These are phyloP conservation scores for Pandemis corylana DNA, from an alignment of 2,888 invertebrate genomes.

Conservation along the genomic window DNA sequence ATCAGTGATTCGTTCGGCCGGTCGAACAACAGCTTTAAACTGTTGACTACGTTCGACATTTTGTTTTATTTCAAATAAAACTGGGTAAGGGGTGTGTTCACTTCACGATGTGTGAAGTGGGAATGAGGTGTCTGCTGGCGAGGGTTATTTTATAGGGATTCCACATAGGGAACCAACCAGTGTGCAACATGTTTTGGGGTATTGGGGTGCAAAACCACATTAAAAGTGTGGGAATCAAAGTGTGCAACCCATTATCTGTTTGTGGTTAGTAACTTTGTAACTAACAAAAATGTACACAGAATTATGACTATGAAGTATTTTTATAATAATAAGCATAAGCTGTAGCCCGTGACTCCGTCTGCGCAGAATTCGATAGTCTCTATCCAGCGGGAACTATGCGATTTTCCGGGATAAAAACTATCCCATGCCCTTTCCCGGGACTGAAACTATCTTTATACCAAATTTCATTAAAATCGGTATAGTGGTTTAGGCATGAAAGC, in stretches of 20 bases:
- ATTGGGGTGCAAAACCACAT: slow-evolving; percentile 50
- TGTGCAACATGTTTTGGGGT: slow-evolving; percentile 52
- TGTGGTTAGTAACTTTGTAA: slow-evolving; percentile 17
- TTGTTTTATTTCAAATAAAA: slow-evolving; percentile 45
- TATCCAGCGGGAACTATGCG: no score
- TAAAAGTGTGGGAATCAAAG: slow-evolving; percentile 11
- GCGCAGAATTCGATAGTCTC: no score
- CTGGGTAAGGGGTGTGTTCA: slow-evolving; percentile 48
- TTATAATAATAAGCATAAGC: background rate
- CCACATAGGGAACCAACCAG: slow-evolving; percentile 35
- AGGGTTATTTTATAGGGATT: slow-evolving; percentile 50
- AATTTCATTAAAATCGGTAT: no score
- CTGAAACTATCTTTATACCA: no score
- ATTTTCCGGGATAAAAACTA: no score
- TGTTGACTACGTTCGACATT: slow-evolving; percentile 61
- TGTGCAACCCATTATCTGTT: background rate
- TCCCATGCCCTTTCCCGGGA: no score
- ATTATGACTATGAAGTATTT: background rate
- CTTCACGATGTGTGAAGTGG: slow-evolving; percentile 78
- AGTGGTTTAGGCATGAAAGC: no score
- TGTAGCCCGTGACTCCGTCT: no score
- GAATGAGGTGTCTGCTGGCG: slow-evolving; percentile 48
- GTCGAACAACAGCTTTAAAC: slow-evolving; percentile 81
- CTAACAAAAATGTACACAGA: background rate
- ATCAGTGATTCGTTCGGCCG: slow-evolving; percentile 86